Percentiles rank a stretch among this genome's conserved stretches.
Conservation (phyloP, 2,888 invertebrate genomes). For the Beris chalybata region DNA sequence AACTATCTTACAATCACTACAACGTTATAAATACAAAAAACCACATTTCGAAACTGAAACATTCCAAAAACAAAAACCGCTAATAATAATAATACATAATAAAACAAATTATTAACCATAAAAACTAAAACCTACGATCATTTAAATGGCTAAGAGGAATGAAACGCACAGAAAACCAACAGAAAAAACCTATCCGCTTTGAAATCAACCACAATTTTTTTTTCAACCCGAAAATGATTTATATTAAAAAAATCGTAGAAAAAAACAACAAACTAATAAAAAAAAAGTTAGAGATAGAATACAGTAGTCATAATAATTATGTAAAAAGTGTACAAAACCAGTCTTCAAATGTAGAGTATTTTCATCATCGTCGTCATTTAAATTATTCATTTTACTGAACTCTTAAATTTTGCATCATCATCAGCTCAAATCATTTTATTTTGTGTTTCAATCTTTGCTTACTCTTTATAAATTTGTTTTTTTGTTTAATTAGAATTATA, state of each 20-base stretch:
- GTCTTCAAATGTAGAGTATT: constrained; percentile 49
- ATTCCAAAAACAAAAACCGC: too few relatives aligned
- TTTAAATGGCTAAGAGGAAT: too few relatives aligned
- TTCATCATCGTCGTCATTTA: constrained; percentile 27
- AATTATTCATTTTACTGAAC: constrained; percentile 20
- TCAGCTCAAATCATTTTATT: constrained; percentile 1
- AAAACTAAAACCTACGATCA: too few relatives aligned
- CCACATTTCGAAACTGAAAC: too few relatives aligned
- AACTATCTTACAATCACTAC: too few relatives aligned
- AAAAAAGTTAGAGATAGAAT: constrained; percentile 20
- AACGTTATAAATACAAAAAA: too few relatives aligned
- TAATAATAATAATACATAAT: too few relatives aligned
- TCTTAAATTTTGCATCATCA: constrained; percentile 12
- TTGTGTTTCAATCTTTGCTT: not conserved
- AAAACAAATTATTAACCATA: too few relatives aligned
- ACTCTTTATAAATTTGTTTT: constrained; percentile 8
- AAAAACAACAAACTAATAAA: constrained; percentile 17
- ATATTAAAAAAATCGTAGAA: not conserved
- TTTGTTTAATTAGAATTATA: constrained; percentile 6
- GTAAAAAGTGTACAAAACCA: constrained; percentile 52
- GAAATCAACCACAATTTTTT: constrained; percentile 14
- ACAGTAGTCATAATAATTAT: constrained; percentile 30
- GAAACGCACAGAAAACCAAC: too few relatives aligned
- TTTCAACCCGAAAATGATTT: not conserved
- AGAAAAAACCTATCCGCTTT: too few relatives aligned